Base-by-base conservation (phyloP, 2,888 invertebrate genomes). In the Cantharis rustica region DNA sequence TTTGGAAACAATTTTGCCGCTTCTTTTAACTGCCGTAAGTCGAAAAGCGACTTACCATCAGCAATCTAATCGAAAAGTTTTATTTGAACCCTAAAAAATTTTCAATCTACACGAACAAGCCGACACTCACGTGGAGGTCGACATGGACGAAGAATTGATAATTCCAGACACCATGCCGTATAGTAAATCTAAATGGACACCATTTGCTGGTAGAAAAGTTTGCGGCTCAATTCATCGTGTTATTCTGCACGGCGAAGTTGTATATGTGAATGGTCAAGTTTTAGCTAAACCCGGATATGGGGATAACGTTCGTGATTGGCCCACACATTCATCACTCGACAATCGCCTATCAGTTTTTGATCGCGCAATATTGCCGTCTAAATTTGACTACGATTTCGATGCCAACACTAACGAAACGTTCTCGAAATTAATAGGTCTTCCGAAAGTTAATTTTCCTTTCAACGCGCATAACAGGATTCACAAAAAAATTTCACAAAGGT, bases 131-230 rank as follows among this genome's bases (percentile, higher is more conserved):
- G 94, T 99, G 10, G 99, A 99, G 89, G 95, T 99, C 1, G 95
- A 95, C 86, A 90, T 99, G 89, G 96, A 98, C 85, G 95, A 96
- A 82, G 95, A 97, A 88, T 98, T 98, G 98, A 91, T 91, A 0
- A 95, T 99, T 75, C 96, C 96, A 0, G 90, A 92, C 27, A 91
- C 93, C 20, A 94, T 95, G 90, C 90, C 93, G 75, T 96, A 95
- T 88, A 95, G 96, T 16, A 98, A 98, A 89, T 94, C 98, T 0
- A 93, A 94, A 82, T 99, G 99, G 99, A 98, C 99, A 0, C 99
- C 99, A 0, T 99, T 99, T 88, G 95, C 95, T 20, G 98, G 98
- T 0, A 86, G 81, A 77, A 87, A 86, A 79, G 81, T 88, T 10
- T 93, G 93, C 83, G 99, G 99, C 0, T 92, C 93, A 3, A 94